A percentile compares a stretch with the other conserved stretches of the same genome.
phyloP scores from a whole-genome alignment of 1,140 invertebrate species.

The Contarinia nasturtii region DNA sequence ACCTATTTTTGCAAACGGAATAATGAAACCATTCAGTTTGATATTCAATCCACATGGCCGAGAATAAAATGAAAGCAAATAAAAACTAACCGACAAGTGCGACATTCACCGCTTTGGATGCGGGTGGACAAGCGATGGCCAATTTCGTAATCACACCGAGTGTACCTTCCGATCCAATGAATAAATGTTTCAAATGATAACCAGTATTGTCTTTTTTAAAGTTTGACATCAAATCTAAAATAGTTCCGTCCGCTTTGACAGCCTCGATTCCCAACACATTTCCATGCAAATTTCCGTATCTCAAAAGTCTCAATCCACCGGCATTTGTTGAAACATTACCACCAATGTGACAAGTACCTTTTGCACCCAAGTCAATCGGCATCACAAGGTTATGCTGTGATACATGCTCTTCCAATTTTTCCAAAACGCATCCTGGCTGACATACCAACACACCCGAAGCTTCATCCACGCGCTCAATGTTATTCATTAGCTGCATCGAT shows the following conservation, averaged over 20 bases:
- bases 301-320: conserved; percentile 76
- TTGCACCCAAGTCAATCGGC: conserved; percentile 90
- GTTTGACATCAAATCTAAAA: conserved; percentile 67
- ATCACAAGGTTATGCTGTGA: conserved; percentile 61
- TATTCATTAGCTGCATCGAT: conserved; percentile 70
- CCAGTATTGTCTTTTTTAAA: conserved; percentile 96
- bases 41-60: background rate
- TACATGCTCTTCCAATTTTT: conserved; percentile 62
- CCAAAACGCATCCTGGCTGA: conserved; percentile 83
- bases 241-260: conserved; percentile 72
- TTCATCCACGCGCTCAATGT: conserved; percentile 69
- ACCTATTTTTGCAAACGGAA: no score
- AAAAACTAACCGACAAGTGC: conserved; percentile 63
- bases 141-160: conserved; percentile 88
- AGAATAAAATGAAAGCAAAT: no score
- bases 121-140: conserved; percentile 69
- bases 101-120: conserved; percentile 59
- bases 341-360: conserved; percentile 92
- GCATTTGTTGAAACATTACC: conserved; percentile 96
- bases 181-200: conserved; percentile 89
- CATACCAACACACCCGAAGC: conserved; percentile 70
- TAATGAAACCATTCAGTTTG: no score
- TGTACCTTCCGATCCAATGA: conserved; percentile 95
- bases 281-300: conserved; percentile 91
- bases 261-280: conserved; percentile 83